Base-by-base conservation (phyloP, 1,140 invertebrate species). In the Drosophila equinoxialis region DNA sequence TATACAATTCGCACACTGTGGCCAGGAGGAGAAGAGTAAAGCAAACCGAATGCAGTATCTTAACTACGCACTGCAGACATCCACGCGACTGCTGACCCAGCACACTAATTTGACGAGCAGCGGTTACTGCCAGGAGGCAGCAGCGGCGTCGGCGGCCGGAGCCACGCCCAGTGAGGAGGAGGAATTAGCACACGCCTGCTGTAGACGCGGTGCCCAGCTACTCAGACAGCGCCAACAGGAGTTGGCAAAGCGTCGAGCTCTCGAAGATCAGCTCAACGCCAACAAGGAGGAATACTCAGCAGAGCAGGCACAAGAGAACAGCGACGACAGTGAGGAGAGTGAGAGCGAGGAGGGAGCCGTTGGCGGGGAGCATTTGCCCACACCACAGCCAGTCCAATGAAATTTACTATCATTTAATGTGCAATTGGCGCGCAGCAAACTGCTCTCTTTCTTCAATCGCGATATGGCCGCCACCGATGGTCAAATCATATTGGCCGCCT, bases 381-480 rank as follows among this genome's bases (percentile, higher is more conserved):
- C 30, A 30, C 30, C 68, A 54, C 71, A 90, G 71, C 82, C 87
- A 82, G 86, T 77, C 81, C 90, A 90, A 91, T 91, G 90, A 91
- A 91, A 91, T 78, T 90, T 91, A 91, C 90, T 91, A 77, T 79
- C 87, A 80, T 83, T 91, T 91, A 91, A 91, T 91, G 90, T 91
- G 69, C 91, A 90, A 90, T 72, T 91, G 74, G 87, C 87, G 79
- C 91, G 91, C 68, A 90, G 75, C 89, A 92, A 92, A 74, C 90
- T 92, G 91, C 80, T 91, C 60, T 92, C 89, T 77, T 91, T 92
- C 74, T 91, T 91, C 65, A 91, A 90, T 63, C 90, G 91, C 90
- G 91, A 92, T 76, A 96, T 96, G 96, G 96, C 96, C 93, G 96
- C 96, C 92, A 96, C 96, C 70, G 96, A 96, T 93, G 96, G 96